These are phyloP conservation scores for Cybosia mesomella DNA, from an alignment of 2,888 invertebrate species.

Conservation along the genomic window DNA sequence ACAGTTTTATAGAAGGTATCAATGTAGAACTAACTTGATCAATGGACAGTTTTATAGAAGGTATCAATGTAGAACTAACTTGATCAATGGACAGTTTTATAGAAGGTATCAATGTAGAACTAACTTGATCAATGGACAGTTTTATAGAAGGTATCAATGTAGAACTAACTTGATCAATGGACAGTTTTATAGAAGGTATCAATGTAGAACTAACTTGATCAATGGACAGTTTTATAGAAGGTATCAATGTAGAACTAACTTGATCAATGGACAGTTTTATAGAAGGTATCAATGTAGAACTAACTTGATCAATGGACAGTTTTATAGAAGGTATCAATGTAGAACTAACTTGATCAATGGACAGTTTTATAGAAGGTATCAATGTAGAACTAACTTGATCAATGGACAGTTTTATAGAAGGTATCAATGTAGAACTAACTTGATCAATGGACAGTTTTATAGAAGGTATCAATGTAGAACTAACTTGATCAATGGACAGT, in stretches of 20 bases:
- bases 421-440: constrained; percentile 33
- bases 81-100: constrained; percentile 37
- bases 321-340: constrained; percentile 36
- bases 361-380: constrained; percentile 36
- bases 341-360: constrained; percentile 30
- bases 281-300: constrained; percentile 33
- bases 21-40: constrained; percentile 31
- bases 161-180: constrained; percentile 30
- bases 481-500: constrained; percentile 35
- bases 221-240: constrained; percentile 31
- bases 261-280: constrained; percentile 37
- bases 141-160: constrained; percentile 36
- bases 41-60: constrained; percentile 31
- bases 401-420: constrained; percentile 31
- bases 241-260: constrained; percentile 33
- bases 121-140: constrained; percentile 35
- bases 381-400: constrained; percentile 31
- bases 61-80: constrained; percentile 33
- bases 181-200: constrained; percentile 36
- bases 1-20: constrained; percentile 36
- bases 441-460: constrained; percentile 37
- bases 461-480: constrained; percentile 33
- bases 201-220: constrained; percentile 31
- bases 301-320: constrained; percentile 35
- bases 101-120: constrained; percentile 33